Conservation (phyloP, 2,113 vertebrate genomes). For the Suncus etruscus region DNA sequence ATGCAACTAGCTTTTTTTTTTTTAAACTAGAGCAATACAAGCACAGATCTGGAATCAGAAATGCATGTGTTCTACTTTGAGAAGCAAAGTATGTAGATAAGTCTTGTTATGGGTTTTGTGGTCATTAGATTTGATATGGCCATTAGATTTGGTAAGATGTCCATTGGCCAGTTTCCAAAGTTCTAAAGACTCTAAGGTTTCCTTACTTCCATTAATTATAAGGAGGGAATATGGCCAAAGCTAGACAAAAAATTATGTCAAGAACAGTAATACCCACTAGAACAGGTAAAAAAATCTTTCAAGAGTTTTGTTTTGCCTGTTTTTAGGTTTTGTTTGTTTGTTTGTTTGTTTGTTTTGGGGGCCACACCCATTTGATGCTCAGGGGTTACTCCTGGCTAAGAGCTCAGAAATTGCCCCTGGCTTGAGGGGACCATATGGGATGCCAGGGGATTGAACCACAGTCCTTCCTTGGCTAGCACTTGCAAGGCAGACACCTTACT, state of each 20-base stretch:
- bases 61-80: constrained; percentile 41
- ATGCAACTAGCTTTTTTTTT: background rate
- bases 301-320: constrained; percentile 7
- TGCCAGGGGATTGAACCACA: too few species aligned
- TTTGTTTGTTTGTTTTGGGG: too few species aligned
- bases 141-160: constrained; percentile 50
- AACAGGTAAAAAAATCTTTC: constrained; percentile 51
- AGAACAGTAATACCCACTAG: background rate
- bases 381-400: too few species aligned
- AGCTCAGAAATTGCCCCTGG: too few species aligned
- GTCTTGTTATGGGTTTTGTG: constrained; percentile 49
- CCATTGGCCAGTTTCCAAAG: constrained; percentile 47
- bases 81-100: constrained; percentile 38
- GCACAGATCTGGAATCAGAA: constrained; percentile 40
- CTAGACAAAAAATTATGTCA: background rate
- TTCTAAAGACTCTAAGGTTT: constrained; percentile 16
- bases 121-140: constrained; percentile 24
- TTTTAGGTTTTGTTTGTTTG: too few species aligned
- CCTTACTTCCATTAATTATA: background rate
- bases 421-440: too few species aligned
- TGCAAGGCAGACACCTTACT: too few species aligned
- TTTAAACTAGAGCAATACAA: background rate
- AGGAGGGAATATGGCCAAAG: background rate
- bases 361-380: too few species aligned
- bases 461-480: too few species aligned